Percentiles rank a stretch among this genome's conserved stretches.
Evolutionary conservation across 2,888 invertebrate genomes (phyloP).

Genomic region (Julus scandinavius): DNA sequence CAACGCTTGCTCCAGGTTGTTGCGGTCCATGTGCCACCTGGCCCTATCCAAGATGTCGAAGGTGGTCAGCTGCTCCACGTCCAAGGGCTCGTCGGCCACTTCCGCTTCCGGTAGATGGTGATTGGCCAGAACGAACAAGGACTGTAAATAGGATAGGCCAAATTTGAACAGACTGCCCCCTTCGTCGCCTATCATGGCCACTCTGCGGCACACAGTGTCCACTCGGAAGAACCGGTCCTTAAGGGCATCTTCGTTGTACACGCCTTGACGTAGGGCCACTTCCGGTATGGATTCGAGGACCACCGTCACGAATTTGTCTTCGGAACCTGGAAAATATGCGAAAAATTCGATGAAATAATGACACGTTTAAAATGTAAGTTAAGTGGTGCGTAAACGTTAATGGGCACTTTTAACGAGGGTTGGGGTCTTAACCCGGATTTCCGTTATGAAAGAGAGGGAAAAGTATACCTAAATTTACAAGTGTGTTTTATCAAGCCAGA

Average conservation of each 20-base stretch:
- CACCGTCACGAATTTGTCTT: conserved; percentile 81
- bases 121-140: conserved; percentile 77
- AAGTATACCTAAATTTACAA: too few relatives aligned
- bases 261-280: conserved; percentile 81
- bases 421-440: too few relatives aligned
- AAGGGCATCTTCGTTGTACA: conserved; percentile 87
- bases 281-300: conserved; percentile 82
- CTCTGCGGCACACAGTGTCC: conserved; percentile 77
- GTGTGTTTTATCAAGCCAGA: too few relatives aligned
- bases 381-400: not conserved
- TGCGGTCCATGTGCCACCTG: conserved; percentile 87
- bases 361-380: too few relatives aligned
- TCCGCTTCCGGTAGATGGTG: conserved; percentile 67
- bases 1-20: conserved; percentile 86
- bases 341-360: not conserved
- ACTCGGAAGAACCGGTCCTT: conserved; percentile 85
- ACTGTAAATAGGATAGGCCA: conserved; percentile 85
- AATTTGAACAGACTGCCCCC: conserved; percentile 81
- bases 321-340: conserved; percentile 58
- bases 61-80: conserved; percentile 80
- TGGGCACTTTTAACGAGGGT: too few relatives aligned
- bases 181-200: conserved; percentile 86
- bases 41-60: conserved; percentile 91
- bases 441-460: too few relatives aligned
- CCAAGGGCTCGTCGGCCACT: conserved; percentile 79